A percentile compares a stretch with the other conserved stretches of the same genome.
Conservation (phyloP, 1,140 invertebrate species). For the Danaus melanippus region DNA sequence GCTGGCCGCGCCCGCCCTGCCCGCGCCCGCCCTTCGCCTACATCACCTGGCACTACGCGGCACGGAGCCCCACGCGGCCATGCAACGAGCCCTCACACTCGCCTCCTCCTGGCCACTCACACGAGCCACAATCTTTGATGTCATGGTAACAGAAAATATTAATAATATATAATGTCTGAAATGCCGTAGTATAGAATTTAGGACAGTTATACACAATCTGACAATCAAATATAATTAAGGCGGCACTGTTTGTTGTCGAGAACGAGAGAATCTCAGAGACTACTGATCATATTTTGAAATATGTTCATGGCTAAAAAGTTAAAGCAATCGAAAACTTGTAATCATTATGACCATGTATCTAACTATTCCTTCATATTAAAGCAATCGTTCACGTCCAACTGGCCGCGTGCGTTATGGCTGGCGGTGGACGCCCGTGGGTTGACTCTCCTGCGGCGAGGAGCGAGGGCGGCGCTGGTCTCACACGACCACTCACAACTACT, state of each 20-base stretch:
- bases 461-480: conserved; percentile 88
- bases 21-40: conserved; percentile 78
- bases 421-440: conserved; percentile 95
- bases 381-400: conserved; percentile 97
- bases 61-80: conserved; percentile 86
- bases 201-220: too few relatives aligned
- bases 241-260: too few relatives aligned
- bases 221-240: too few relatives aligned
- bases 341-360: not conserved
- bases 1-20: conserved; percentile 81
- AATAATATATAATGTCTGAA: not conserved
- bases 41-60: conserved; percentile 77
- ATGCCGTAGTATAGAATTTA: too few relatives aligned
- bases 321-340: too few relatives aligned
- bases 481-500: conserved; percentile 91
- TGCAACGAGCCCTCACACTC: conserved; percentile 94
- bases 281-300: too few relatives aligned
- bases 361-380: conserved; percentile 35
- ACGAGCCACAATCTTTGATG: conserved; percentile 94
- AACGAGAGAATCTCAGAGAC: too few relatives aligned
- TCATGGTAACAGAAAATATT: conserved; percentile 77
- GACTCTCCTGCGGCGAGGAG: conserved; percentile 90
- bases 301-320: too few relatives aligned
- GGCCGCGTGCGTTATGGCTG: conserved; percentile 92
- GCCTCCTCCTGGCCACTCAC: conserved; percentile 95